These are phyloP conservation scores for Linnaemya tessellans DNA, from an alignment of 2,888 invertebrate species.

Conservation along the genomic window DNA sequence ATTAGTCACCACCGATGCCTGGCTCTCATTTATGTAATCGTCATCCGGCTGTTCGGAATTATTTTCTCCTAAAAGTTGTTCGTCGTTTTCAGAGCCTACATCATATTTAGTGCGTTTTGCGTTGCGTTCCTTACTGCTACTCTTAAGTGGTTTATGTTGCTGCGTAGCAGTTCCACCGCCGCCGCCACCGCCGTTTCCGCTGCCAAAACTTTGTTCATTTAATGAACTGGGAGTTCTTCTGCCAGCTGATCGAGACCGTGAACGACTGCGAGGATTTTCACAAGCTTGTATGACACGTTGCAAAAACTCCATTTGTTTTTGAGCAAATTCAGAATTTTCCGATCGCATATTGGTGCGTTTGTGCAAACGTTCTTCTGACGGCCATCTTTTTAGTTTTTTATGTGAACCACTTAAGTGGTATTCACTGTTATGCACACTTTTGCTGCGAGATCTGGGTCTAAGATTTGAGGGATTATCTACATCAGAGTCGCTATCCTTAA, in stretches of 20 bases:
- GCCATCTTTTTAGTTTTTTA: conserved; percentile 73
- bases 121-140: conserved; percentile 42
- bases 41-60: conserved; percentile 47
- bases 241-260: conserved; percentile 55
- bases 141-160: conserved; percentile 31
- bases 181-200: conserved; percentile 12
- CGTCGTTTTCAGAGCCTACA: conserved; percentile 43
- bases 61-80: conserved; percentile 22
- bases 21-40: conserved; percentile 56
- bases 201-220: conserved; percentile 63
- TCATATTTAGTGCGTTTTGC: conserved; percentile 57
- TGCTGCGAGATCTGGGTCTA: conserved; percentile 79
- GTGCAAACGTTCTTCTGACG: conserved; percentile 75
- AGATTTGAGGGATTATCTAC: conserved; percentile 44
- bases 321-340: conserved; percentile 87
- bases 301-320: conserved; percentile 86
- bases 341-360: conserved; percentile 85
- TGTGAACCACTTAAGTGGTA: conserved; percentile 38
- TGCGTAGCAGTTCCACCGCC: conserved; percentile 1
- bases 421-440: conserved; percentile 75
- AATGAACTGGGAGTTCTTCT: conserved; percentile 62
- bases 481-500: conserved; percentile 72
- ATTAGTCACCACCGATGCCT: conserved; percentile 37
- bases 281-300: conserved; percentile 83
- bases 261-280: conserved; percentile 58